Conservation (phyloP, 2,888 invertebrate genomes). For the Micoletzkya japonica region DNA sequence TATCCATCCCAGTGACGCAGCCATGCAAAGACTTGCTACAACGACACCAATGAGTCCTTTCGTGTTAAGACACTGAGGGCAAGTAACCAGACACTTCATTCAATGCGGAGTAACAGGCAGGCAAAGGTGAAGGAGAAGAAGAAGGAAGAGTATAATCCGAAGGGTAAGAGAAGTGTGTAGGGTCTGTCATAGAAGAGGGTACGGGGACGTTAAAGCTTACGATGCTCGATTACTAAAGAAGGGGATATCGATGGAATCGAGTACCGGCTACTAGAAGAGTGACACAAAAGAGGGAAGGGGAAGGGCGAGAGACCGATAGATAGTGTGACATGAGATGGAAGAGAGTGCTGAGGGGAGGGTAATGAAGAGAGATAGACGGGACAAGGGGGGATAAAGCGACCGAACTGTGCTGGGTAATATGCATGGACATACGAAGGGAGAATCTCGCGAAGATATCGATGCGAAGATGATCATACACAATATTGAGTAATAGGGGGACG, state of each 20-base stretch:
- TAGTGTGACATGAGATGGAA: conserved; percentile 9
- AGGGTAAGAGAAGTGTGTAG: background rate
- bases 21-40: background rate
- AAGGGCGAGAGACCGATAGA: conserved; percentile 9
- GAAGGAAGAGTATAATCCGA: background rate
- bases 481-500: background rate
- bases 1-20: no score
- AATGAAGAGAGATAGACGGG: background rate
- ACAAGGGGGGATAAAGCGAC: background rate
- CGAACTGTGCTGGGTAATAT: no score
- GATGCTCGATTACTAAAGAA: background rate
- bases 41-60: background rate
- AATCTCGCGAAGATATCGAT: background rate
- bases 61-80: conserved; percentile 4
- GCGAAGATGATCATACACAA: conserved; percentile 4
- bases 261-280: background rate
- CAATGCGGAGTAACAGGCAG: conserved; percentile 26
- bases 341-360: background rate
- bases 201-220: conserved; percentile 22
- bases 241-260: background rate
- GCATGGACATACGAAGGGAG: no score
- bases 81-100: conserved; percentile 24
- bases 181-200: background rate
- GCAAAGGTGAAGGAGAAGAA: background rate
- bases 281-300: background rate